Evolutionary conservation across 2,113 vertebrate genomes (phyloP), one percentile per base, ranked within the genome.

Genomic region (Atherinomorus stipes): DNA sequence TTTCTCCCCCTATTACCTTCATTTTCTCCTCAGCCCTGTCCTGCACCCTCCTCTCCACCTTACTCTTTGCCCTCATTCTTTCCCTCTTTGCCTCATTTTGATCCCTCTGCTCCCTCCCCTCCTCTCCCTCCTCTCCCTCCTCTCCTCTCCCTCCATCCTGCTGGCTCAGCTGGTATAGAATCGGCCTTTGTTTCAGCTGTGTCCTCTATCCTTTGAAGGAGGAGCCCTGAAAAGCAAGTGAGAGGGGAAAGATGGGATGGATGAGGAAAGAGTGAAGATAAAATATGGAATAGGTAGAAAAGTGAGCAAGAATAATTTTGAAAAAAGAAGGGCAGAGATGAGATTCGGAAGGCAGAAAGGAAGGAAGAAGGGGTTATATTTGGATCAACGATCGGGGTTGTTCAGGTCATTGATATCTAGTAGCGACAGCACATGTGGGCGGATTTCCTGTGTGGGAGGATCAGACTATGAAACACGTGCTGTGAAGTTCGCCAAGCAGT

Each of bases 101-200:
- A 81, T 81, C 77, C 59, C 44, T 64, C 60, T 61, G 50, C 49
- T 70, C 11, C 75, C 13, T 70, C 72, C n/a, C 64, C 51, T 59
- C 63, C 54, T 59, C 40, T 76, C 80, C 49, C 75, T 76, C 71
- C 71, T 59, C 51, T 59, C 63, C 54, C n/a, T n/a, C n/a, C n/a
- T 59, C 51, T 59, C 63, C 54, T 59, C 40, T 76, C 80, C 49
- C 75, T 76, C 71, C 71, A 16, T 77, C 89, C 81, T 89, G 84
- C 89, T 89, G 82, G 69, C 89, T 91, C 88, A 88, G 89, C 85
- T 83, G 64, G 59, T 85, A 89, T 61, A 91, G 80, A 88, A 79
- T 84, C 85, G 28, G 72, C 67, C 89, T 91, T 88, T 92, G 89
- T 92, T 85, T 85, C 78, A 71, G 74, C 76, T 7, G 51, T 65